phyloP scores from a whole-genome alignment of 2,113 vertebrate genomes.

The Noctilio leporinus region DNA sequence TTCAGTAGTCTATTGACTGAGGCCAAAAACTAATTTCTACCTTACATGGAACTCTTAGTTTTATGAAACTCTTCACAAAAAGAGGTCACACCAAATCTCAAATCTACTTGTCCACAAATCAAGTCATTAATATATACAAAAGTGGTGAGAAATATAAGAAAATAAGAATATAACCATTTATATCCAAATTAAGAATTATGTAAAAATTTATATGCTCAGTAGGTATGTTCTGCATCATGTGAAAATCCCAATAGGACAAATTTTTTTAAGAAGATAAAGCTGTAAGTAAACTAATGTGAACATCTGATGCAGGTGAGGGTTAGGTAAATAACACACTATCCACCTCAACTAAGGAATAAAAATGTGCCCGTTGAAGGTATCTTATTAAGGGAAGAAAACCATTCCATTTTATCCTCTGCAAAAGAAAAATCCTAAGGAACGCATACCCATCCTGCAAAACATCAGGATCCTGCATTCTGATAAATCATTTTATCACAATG shows the following conservation, averaged over 20 bases:
- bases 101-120: background rate
- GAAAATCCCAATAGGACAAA: background rate
- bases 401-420: background rate
- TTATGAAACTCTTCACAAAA: background rate
- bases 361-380: conserved; percentile 6
- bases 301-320: background rate
- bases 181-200: background rate
- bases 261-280: background rate
- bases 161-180: background rate
- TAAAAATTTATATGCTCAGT: background rate
- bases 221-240: background rate
- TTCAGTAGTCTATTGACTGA: background rate
- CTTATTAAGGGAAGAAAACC: conserved; percentile 13
- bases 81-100: background rate
- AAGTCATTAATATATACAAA: background rate
- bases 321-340: conserved; percentile 46
- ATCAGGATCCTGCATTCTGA: too few species aligned
- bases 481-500: too few species aligned
- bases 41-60: background rate
- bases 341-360: conserved; percentile 25
- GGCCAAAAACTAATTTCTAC: background rate
- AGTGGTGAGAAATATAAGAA: background rate
- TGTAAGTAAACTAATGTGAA: conserved; percentile 44
- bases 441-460: background rate
- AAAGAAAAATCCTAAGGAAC: background rate